A percentile compares a stretch with the other conserved stretches of the same genome.
Evolutionary conservation across 92 coral and sea anemone genomes (phyloP).

Genomic region (Metridium senile): DNA sequence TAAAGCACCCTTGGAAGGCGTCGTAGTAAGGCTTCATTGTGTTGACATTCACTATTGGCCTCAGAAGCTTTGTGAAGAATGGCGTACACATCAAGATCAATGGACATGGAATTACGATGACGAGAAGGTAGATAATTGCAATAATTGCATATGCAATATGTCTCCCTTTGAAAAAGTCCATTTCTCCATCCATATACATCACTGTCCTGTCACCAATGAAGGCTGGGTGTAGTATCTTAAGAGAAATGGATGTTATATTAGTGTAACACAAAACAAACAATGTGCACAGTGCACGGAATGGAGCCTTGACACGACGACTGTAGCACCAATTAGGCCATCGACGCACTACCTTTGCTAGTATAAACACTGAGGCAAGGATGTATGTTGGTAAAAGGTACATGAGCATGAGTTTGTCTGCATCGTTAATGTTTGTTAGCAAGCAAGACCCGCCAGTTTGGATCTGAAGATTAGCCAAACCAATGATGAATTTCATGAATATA

Average conservation of each 20-base stretch:
- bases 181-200: slow-evolving; percentile 62
- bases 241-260: slow-evolving; percentile 72
- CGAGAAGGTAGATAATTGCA: slow-evolving; percentile 61
- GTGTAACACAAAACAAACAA: slow-evolving; percentile 90
- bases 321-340: slow-evolving; percentile 74
- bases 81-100: slow-evolving; percentile 80
- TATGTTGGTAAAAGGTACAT: slow-evolving; percentile 73
- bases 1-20: slow-evolving; percentile 89
- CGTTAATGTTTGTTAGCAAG: slow-evolving; percentile 58
- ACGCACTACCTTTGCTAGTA: slow-evolving; percentile 63
- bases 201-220: slow-evolving; percentile 49
- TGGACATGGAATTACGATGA: slow-evolving; percentile 84
- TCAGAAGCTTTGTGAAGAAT: slow-evolving; percentile 66
- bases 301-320: slow-evolving; percentile 72
- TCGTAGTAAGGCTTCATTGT: slow-evolving; percentile 76
- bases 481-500: slow-evolving; percentile 61
- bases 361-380: slow-evolving; percentile 57
- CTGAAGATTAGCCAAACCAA: slow-evolving; percentile 66
- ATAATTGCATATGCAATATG: slow-evolving; percentile 70
- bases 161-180: slow-evolving; percentile 64
- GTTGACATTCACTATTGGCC: slow-evolving; percentile 72
- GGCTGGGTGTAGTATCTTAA: slow-evolving; percentile 68
- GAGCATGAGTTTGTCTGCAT: slow-evolving; percentile 74
- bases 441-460: slow-evolving; percentile 56
- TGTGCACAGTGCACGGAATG: slow-evolving; percentile 91